Evolutionary conservation across 2,888 invertebrate genomes (phyloP).

Genomic region (Philereme transversata): DNA sequence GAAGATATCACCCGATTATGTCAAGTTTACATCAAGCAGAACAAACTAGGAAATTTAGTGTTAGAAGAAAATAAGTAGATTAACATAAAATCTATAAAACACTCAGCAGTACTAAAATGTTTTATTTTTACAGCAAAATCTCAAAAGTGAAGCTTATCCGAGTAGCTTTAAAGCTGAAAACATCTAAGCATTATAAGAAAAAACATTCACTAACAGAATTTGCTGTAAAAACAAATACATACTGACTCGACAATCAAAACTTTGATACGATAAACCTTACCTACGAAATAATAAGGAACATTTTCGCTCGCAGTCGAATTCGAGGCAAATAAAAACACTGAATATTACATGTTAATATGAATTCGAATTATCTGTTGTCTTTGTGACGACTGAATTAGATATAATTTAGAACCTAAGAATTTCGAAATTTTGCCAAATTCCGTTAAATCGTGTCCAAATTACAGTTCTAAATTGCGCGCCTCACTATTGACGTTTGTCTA

Average conservation of each 20-base stretch:
- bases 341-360: no score
- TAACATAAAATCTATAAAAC: conserved; percentile 11
- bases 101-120: conserved; percentile 1
- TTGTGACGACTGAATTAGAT: conserved; percentile 23
- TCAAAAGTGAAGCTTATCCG: not conserved
- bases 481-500: no score
- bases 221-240: conserved; percentile 8
- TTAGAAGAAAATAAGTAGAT: conserved; percentile 13
- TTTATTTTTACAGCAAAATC: conserved; percentile 10
- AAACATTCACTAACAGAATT: not conserved
- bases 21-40: not conserved
- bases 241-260: conserved; percentile 14
- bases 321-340: conserved; percentile 15
- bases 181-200: not conserved
- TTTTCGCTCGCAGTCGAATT: conserved; percentile 20
- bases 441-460: not conserved
- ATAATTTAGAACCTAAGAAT: conserved; percentile 30
- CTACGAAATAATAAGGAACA: conserved; percentile 23
- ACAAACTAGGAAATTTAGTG: not conserved
- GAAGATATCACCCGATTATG: conserved; percentile 15
- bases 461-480: not conserved
- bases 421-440: conserved; percentile 13
- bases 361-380: not conserved
- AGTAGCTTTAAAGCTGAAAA: not conserved
- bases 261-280: conserved; percentile 15